phyloP scores from a whole-genome alignment of 92 coral and sea anemone genomes.

The Paramuricea clavata region DNA sequence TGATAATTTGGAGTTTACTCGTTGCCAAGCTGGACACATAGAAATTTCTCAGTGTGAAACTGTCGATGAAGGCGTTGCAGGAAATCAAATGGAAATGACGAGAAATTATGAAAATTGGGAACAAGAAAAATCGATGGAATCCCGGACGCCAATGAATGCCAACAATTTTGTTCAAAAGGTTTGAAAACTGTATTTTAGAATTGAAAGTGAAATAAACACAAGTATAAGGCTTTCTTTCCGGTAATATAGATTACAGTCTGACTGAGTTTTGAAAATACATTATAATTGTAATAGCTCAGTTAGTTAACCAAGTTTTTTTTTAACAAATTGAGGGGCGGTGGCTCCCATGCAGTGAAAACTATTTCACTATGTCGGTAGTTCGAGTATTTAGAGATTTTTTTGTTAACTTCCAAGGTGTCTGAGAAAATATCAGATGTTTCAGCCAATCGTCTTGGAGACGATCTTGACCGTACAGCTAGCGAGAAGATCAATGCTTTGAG shows the following conservation, averaged over 20 bases:
- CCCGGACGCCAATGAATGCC: neutral
- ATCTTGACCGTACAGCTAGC: neutral
- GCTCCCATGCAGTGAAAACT: too few relatives aligned
- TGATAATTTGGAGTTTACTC: slow-evolving; percentile 8
- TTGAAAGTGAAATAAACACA: too few relatives aligned
- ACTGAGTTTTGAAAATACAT: too few relatives aligned
- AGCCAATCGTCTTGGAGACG: neutral
- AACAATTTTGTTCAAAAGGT: neutral
- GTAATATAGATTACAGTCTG: too few relatives aligned
- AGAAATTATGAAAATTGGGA: slow-evolving; percentile 11
- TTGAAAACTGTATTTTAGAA: too few relatives aligned
- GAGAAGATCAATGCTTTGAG: neutral
- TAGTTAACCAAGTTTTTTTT: too few relatives aligned
- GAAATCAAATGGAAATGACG: slow-evolving; percentile 5
- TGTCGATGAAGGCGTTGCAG: neutral
- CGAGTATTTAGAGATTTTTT: too few relatives aligned
- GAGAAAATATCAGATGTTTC: neutral
- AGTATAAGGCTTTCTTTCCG: too few relatives aligned
- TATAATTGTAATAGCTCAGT: too few relatives aligned
- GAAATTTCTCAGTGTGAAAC: neutral
- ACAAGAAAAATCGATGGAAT: neutral
- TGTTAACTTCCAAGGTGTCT: too few relatives aligned
- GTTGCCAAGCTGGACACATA: neutral
- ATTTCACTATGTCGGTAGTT: too few relatives aligned
- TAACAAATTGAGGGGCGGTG: too few relatives aligned